Conservation (phyloP, 2,113 vertebrate species). For the Podarcis muralis region DNA sequence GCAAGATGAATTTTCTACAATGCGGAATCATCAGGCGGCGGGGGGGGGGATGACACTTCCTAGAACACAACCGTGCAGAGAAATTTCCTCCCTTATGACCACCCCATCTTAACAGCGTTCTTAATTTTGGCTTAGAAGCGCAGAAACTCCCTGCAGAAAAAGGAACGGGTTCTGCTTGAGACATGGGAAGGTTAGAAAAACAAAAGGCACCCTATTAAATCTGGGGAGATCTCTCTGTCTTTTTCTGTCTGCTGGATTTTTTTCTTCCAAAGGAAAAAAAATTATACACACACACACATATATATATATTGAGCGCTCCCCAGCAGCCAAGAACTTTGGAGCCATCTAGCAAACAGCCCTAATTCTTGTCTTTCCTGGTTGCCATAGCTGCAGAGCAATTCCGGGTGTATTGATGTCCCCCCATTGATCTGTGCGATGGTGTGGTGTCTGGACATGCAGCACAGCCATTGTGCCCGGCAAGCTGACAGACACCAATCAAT, state of each 20-base stretch:
- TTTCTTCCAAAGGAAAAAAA: background rate
- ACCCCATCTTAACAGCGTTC: no score
- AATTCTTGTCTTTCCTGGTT: constrained; percentile 40
- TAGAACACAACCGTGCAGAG: no score
- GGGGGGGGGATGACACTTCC: no score
- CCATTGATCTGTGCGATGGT: constrained; percentile 58
- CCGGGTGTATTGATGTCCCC: constrained; percentile 52
- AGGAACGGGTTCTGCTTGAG: background rate
- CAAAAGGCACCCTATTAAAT: background rate
- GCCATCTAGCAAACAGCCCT: background rate
- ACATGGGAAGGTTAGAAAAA: background rate
- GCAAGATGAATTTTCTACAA: no score
- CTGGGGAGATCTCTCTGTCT: background rate
- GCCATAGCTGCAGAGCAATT: constrained; percentile 55
- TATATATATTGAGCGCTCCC: background rate
- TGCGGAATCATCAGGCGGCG: no score
- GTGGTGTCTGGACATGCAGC: constrained; percentile 56
- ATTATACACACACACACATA: no score
- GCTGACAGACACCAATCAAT: constrained; percentile 63
- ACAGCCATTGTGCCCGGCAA: constrained; percentile 51
- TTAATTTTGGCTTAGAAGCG: no score
- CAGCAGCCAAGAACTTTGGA: constrained; percentile 10
- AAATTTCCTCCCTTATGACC: no score
- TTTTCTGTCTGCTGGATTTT: background rate
- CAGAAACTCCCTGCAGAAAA: background rate